Percentiles rank a stretch among this genome's conserved stretches.
Evolutionary conservation across 2,888 invertebrate genomes (phyloP).

Genomic region (Drosophila nr. medialis): DNA sequence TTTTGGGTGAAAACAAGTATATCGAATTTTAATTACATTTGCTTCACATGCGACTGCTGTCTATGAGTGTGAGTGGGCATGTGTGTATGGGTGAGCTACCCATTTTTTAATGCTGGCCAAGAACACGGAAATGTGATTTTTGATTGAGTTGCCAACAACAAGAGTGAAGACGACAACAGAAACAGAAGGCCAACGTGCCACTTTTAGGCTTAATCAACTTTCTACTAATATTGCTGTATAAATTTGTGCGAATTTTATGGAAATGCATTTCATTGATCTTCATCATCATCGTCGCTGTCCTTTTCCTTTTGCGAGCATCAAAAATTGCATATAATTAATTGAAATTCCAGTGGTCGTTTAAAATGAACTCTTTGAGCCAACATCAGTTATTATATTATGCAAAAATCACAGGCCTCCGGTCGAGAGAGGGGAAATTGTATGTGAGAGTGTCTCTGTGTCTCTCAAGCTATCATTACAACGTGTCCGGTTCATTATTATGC

Average conservation of each 20-base stretch:
- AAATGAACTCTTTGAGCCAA: conserved; percentile 27
- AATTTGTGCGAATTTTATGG: conserved; percentile 11
- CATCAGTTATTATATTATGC: conserved; percentile 41
- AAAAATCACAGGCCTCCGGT: conserved; percentile 31
- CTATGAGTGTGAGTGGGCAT: background rate
- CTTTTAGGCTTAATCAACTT: conserved; percentile 35
- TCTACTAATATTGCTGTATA: conserved; percentile 33
- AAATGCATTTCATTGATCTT: conserved; percentile 29
- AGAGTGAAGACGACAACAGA: conserved; percentile 20
- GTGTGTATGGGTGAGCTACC: conserved; percentile 24
- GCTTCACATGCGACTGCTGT: conserved; percentile 58
- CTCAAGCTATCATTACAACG: conserved; percentile 24
- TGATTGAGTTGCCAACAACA: conserved; percentile 71
- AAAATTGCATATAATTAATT: conserved; percentile 39
- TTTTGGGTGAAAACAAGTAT: conserved; percentile 79
- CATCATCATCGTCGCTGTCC: background rate
- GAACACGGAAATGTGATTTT: conserved; percentile 75
- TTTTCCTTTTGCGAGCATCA: conserved; percentile 6
- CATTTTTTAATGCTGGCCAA: conserved; percentile 52
- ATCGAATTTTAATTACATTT: conserved; percentile 82
- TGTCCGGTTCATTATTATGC: conserved; percentile 68
- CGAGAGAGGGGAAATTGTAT: conserved; percentile 1
- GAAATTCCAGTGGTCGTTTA: conserved; percentile 22
- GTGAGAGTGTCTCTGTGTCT: background rate
- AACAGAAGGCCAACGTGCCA: conserved; percentile 17